Conservation (phyloP, 2,113 vertebrate genomes). For the Erinaceus europaeus region DNA sequence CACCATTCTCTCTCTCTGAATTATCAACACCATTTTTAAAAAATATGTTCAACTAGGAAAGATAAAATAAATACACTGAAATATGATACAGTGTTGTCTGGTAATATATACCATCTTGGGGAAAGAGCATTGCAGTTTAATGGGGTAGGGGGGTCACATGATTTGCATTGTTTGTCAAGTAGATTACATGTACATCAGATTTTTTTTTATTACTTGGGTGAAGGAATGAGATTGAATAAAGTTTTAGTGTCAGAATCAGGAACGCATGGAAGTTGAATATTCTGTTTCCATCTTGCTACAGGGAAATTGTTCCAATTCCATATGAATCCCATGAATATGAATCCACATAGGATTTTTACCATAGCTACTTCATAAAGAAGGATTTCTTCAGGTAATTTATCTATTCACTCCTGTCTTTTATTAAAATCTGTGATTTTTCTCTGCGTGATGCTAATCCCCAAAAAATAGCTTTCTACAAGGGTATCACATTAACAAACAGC, state of each 20-base stretch:
- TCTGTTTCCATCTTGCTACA: slow-evolving; percentile 59
- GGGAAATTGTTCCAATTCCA: slow-evolving; percentile 67
- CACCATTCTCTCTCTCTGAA: slow-evolving; percentile 13
- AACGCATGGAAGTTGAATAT: slow-evolving; percentile 18
- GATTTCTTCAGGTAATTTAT: slow-evolving; percentile 59
- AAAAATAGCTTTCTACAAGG: slow-evolving; percentile 9
- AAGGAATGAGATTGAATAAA: slow-evolving; percentile 32
- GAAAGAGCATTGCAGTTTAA: neutral
- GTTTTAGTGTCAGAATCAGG: slow-evolving; percentile 53
- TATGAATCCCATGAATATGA: slow-evolving; percentile 65
- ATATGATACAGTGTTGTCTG: neutral
- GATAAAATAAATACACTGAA: neutral
- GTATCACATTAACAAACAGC: slow-evolving; percentile 6
- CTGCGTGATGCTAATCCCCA: neutral
- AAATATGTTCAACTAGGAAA: neutral
- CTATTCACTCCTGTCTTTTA: slow-evolving; percentile 24
- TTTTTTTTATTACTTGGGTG: neutral
- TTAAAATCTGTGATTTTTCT: slow-evolving; percentile 48
- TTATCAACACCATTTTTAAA: neutral
- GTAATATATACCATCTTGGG: neutral
- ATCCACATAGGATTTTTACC: slow-evolving; percentile 48
- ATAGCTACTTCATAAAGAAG: slow-evolving; percentile 53
- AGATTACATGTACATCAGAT: slow-evolving; percentile 9
- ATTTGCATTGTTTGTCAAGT: slow-evolving; percentile 45
- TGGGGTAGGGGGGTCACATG: neutral